Evolutionary conservation across 30 jellyfish, hydroid and myxozoan genomes (phyloP).

Genomic region (Turritopsis rubra): DNA sequence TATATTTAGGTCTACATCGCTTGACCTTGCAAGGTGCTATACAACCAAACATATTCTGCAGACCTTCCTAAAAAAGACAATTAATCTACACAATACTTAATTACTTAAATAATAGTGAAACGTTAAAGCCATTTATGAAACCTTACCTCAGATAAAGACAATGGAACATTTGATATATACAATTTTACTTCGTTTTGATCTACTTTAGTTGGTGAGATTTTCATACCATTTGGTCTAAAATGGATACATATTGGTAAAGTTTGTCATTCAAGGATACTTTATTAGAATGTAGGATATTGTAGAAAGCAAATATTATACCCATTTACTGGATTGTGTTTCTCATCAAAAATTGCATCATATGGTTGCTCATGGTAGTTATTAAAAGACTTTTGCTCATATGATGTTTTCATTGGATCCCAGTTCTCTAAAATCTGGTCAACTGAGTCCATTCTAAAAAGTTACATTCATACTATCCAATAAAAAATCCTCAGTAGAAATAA

Average conservation of each 20-base stretch:
- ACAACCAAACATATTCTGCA: slow-evolving; percentile 11
- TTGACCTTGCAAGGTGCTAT: slow-evolving; percentile 19
- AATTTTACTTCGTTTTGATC: slow-evolving; percentile 39
- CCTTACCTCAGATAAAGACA: slow-evolving; percentile 61
- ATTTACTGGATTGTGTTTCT: slow-evolving; percentile 25
- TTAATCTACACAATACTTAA: background rate
- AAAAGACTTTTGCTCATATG: slow-evolving; percentile 42
- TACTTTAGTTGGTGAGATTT: slow-evolving; percentile 61
- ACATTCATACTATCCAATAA: background rate
- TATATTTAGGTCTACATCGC: slow-evolving; percentile 12
- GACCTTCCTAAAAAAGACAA: slow-evolving; percentile 24
- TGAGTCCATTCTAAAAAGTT: background rate
- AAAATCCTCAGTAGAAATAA: too few species aligned
- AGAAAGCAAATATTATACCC: slow-evolving; percentile 31
- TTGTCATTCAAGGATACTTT: background rate
- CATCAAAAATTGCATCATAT: slow-evolving; percentile 40
- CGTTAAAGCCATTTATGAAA: too few species aligned
- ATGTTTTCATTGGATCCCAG: slow-evolving; percentile 86
- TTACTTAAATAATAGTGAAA: background rate
- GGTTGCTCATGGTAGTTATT: slow-evolving; percentile 47
- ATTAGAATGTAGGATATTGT: background rate
- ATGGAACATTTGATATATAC: slow-evolving; percentile 67
- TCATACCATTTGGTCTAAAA: slow-evolving; percentile 26
- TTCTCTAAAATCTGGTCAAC: slow-evolving; percentile 27
- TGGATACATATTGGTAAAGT: background rate